phyloP scores from a whole-genome alignment of 2,888 invertebrate genomes.

The Drosophila kambysellisi region DNA sequence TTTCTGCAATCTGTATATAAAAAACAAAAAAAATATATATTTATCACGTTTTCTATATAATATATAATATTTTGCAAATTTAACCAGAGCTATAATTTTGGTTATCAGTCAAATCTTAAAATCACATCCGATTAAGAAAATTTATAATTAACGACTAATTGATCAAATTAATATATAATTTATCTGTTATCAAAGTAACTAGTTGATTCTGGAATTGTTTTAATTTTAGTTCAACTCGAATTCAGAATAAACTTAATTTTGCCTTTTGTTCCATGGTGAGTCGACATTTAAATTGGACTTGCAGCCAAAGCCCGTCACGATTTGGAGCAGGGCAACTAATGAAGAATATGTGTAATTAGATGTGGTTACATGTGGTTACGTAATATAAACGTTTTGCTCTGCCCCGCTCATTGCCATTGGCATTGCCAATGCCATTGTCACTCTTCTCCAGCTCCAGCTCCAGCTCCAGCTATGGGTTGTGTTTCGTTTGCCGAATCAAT shows the following conservation, averaged over 20 bases:
- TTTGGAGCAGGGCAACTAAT: constrained; percentile 66
- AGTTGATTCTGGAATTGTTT: not conserved
- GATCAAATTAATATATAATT: not conserved
- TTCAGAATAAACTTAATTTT: not conserved
- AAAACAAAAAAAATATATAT: not conserved
- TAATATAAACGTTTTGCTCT: constrained; percentile 52
- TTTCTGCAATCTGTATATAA: not conserved
- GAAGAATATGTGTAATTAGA: constrained; percentile 73
- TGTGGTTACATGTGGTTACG: constrained; percentile 76
- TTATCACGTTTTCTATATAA: not conserved
- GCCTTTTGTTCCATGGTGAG: constrained; percentile 51
- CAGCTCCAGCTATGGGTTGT: not conserved
- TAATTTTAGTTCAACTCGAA: not conserved
- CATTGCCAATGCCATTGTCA: constrained; percentile 50
- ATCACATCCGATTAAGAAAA: not conserved
- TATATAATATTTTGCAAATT: not conserved
- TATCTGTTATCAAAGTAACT: not conserved
- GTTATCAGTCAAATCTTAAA: not conserved
- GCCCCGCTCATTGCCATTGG: constrained; percentile 40
- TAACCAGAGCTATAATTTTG: not conserved
- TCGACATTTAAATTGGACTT: constrained; percentile 8
- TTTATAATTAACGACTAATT: not conserved
- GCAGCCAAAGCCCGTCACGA: constrained; percentile 57
- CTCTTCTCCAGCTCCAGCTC: constrained; percentile 13
- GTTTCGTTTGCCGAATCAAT: constrained; percentile 61